Evolutionary conservation across 2,113 vertebrate species (phyloP).

Genomic region (Calyptommatus sinebrachiatus): DNA sequence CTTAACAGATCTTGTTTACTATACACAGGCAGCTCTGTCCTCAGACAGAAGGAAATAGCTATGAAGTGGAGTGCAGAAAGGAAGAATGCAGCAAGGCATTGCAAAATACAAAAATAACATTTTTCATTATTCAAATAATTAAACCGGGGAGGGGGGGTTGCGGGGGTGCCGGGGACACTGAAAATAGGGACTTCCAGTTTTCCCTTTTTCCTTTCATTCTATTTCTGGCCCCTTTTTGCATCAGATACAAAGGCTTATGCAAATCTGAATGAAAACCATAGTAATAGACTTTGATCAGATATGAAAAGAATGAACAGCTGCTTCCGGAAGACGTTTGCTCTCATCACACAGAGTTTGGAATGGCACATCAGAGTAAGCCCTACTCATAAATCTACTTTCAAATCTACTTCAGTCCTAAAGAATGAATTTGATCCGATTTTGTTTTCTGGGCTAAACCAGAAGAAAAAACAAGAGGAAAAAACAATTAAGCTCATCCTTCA

Average conservation of each 20-base stretch:
- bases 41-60: neutral
- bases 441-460: no score
- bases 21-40: neutral
- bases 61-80: neutral
- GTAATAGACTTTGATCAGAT: neutral
- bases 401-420: no score
- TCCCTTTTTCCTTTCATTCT: no score
- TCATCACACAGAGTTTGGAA: neutral
- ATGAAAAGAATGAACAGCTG: neutral
- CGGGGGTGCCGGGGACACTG: no score
- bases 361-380: neutral
- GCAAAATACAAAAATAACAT: neutral
- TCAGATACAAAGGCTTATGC: neutral
- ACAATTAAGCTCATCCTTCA: no score
- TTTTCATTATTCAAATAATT: fast-evolving
- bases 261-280: neutral
- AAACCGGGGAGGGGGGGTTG: no score
- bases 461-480: no score
- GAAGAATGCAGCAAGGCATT: neutral
- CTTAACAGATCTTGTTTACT: no score
- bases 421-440: no score
- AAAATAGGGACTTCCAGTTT: no score
- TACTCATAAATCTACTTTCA: no score
- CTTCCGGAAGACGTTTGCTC: neutral
- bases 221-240: neutral